phyloP scores from a whole-genome alignment of 2,113 vertebrate genomes.

The Carettochelys insculpta region DNA sequence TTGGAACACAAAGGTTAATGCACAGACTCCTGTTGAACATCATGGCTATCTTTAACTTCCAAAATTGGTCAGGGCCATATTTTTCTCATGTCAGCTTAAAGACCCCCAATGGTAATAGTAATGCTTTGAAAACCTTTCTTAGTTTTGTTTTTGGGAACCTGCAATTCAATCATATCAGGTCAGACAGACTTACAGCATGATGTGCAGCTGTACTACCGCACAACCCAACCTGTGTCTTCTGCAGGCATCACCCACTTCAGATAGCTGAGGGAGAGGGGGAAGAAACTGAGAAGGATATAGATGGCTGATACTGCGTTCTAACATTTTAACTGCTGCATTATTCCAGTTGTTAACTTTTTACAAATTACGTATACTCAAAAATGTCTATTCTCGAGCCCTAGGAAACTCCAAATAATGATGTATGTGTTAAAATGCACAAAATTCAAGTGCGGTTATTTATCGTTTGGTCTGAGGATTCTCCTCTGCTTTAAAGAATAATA shows the following conservation, averaged over 20 bases:
- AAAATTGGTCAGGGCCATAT: fast-evolving
- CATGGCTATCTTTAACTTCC: neutral
- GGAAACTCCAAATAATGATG: neutral
- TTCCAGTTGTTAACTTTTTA: neutral
- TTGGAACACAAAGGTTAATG: neutral
- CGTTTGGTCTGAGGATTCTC: neutral
- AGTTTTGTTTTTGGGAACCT: fast-evolving
- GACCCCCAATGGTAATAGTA: neutral
- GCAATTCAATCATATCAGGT: neutral
- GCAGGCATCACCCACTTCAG: neutral
- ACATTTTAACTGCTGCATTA: fast-evolving
- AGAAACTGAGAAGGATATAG: neutral
- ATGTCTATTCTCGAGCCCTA: neutral
- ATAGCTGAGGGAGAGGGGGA: fast-evolving
- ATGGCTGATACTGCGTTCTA: neutral
- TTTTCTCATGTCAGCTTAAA: fast-evolving
- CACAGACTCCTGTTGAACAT: neutral
- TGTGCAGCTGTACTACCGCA: neutral
- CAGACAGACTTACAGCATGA: neutral
- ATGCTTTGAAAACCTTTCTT: neutral
- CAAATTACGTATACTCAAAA: neutral
- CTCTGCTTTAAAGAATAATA: neutral
- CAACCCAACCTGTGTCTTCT: fast-evolving
- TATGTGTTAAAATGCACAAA: constrained; percentile 43
- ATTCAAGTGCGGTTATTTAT: neutral